Evolutionary conservation across 1,140 invertebrate species (phyloP), one percentile per base, ranked within the genome.

Genomic region (Tetranychus urticae): DNA sequence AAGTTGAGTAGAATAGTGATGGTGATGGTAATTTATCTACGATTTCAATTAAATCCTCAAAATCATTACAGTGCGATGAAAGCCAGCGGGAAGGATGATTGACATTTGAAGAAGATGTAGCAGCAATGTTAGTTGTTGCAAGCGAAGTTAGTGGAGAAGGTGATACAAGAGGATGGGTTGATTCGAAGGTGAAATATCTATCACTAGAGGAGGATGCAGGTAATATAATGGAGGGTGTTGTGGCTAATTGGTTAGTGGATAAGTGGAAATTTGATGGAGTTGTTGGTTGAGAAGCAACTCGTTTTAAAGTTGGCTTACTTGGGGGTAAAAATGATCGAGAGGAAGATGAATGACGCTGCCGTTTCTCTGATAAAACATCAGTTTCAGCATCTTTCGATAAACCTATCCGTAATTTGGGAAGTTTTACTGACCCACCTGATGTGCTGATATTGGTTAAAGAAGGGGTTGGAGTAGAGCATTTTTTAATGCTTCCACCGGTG

Each of bases 281-380:
- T 3, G 31, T 13, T 33, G 59, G 59, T 52, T 60, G 59, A 13
- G 59, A 60, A n/a, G 59, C 46, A 50, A 60, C 59, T 33, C 59
- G 10, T 35, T 60, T 60, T 13, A 60, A 36, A 36, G 59, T 34
- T 7, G 33, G 37, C n/a, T 56, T 56, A 6, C 23, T 23, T 23
- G 34, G 36, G 8, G 6, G 8, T 23, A 52, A 14, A 23, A 52
- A 6, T 5, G 56, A 8, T 33, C 14, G 13, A 35, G 56, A 57
- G 5, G 33, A 14, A 14, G 14, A n/a, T 5, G 39, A 42, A 10
- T 42, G 39, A 42, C 39, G 50, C 5, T 34, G n/a, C 7, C 7
- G 5, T 7, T 34, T 34, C 5, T 34, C 50, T 31, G 33, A 56
- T 6, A 42, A 42, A 42, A 42, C 5, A 42, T 42, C 39, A 42